phyloP scores from a whole-genome alignment of 2,797 vertebrate genomes.

The Phrynocephalus forsythii region DNA sequence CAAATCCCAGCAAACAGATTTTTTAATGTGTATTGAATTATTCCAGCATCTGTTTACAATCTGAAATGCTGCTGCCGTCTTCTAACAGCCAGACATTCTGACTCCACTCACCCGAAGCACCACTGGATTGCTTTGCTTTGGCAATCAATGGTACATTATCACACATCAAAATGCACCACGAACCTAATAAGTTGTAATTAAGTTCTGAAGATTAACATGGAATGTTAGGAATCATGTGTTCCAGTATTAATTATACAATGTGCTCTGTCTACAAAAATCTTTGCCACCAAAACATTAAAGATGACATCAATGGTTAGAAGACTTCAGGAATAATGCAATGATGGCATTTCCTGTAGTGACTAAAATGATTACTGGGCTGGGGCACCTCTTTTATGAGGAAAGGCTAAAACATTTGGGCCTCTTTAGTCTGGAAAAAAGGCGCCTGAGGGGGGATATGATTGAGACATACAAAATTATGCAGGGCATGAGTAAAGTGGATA shows the following conservation, averaged over 20 bases:
- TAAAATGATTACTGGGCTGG: too few relatives aligned
- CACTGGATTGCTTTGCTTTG: slow-evolving; percentile 64
- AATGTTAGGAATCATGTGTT: slow-evolving; percentile 56
- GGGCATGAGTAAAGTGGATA: too few relatives aligned
- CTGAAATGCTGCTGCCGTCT: slow-evolving; percentile 68
- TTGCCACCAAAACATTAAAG: slow-evolving; percentile 44
- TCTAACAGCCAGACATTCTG: slow-evolving; percentile 74
- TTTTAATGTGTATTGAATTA: slow-evolving; percentile 70
- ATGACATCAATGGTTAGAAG: slow-evolving; percentile 25
- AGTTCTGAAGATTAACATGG: slow-evolving; percentile 50
- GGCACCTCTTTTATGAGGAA: too few relatives aligned
- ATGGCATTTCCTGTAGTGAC: slow-evolving; percentile 19
- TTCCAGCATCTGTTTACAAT: slow-evolving; percentile 72
- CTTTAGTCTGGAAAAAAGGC: too few relatives aligned
- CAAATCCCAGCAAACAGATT: slow-evolving; percentile 61
- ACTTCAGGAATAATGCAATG: slow-evolving; percentile 26
- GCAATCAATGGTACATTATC: slow-evolving; percentile 64
- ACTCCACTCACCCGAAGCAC: slow-evolving; percentile 68
- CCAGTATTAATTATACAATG: slow-evolving; percentile 51
- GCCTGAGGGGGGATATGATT: too few relatives aligned
- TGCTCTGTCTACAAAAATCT: slow-evolving; percentile 37
- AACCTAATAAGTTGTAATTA: slow-evolving; percentile 69
- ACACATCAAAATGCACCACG: slow-evolving; percentile 37
- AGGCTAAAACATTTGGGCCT: too few relatives aligned
- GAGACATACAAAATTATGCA: too few relatives aligned